phyloP scores from a whole-genome alignment of 2,113 vertebrate species.

The Petaurus breviceps region DNA sequence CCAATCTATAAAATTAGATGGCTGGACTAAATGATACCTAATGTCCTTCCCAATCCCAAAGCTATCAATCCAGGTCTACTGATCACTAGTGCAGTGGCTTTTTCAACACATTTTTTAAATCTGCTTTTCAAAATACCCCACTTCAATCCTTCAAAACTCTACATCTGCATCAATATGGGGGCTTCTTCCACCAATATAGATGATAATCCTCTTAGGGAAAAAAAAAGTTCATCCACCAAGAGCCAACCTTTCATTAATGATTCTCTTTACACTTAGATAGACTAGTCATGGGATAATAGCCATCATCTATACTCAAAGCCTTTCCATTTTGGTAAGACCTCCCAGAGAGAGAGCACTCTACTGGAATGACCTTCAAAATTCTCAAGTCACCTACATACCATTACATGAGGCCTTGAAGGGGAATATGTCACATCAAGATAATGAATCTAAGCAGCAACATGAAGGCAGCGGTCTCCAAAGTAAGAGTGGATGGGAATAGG shows the following conservation, averaged over 20 bases:
- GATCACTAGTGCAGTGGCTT: background rate
- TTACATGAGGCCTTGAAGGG: background rate
- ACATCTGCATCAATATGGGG: background rate
- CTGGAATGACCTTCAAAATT: background rate
- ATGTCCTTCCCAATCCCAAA: background rate
- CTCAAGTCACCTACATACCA: background rate
- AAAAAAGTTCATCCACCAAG: background rate
- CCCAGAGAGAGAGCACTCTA: background rate
- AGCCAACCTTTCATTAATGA: background rate
- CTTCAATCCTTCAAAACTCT: background rate
- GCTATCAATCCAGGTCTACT: background rate
- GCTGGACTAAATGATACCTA: background rate
- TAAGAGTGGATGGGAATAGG: no score
- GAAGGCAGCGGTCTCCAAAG: background rate
- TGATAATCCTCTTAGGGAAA: background rate
- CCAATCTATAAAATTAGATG: background rate
- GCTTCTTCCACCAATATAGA: background rate
- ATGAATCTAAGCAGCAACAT: background rate
- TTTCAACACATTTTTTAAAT: background rate
- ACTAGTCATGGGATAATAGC: no score
- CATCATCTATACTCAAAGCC: no score
- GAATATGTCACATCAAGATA: background rate
- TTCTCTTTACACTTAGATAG: background rate
- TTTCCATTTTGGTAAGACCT: background rate
- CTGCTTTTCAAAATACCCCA: background rate